These are phyloP conservation scores for Nylanderia fulva DNA, from an alignment of 1,140 invertebrate species.

Conservation along the genomic window DNA sequence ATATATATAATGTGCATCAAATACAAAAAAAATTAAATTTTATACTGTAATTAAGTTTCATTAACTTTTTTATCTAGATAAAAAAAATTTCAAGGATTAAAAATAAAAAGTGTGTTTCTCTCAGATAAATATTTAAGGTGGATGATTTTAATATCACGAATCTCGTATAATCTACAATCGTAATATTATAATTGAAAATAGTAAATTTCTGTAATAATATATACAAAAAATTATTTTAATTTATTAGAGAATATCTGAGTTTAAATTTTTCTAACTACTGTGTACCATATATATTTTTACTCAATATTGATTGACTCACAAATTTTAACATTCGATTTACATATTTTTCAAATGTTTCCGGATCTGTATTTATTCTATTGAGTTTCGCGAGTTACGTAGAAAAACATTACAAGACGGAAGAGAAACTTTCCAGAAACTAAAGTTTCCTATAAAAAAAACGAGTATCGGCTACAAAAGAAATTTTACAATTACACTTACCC, in stretches of 20 bases:
- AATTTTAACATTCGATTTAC: not conserved
- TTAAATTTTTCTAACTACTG: not conserved
- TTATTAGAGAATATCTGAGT: not conserved
- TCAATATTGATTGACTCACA: not conserved
- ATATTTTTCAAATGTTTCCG: not conserved
- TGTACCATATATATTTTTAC: not conserved
- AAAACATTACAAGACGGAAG: not conserved
- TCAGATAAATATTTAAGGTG: not conserved
- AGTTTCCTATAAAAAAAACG: not conserved
- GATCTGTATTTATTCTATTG: not conserved
- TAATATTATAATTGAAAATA: not conserved
- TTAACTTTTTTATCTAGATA: not conserved
- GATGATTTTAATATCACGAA: not conserved
- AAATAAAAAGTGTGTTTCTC: not conserved
- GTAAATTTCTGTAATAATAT: not conserved
- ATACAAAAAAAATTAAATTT: not conserved
- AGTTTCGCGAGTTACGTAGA: not conserved
- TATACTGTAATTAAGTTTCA: too few relatives aligned
- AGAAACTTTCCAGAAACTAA: not conserved
- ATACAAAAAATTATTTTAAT: too few relatives aligned
- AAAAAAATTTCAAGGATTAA: not conserved
- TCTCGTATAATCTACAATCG: not conserved
- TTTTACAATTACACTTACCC: conserved; percentile 69
- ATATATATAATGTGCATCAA: not conserved
- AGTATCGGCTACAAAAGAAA: not conserved